A percentile compares a stretch with the other conserved stretches of the same genome.
phyloP scores from a whole-genome alignment of 2,797 vertebrate species.

The Austrolebias charrua region DNA sequence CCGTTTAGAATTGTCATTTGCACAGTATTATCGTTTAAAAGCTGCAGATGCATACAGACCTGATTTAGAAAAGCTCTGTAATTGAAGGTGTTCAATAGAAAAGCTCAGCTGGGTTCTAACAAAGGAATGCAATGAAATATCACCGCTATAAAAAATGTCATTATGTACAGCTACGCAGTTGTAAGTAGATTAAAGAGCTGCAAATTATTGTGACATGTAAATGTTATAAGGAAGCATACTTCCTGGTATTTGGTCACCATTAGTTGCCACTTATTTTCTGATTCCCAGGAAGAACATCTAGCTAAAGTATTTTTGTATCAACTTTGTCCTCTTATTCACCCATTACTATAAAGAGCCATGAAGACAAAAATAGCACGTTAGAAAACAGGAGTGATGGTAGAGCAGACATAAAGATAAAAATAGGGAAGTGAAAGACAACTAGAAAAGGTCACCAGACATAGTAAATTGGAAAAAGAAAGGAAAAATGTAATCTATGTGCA shows the following conservation, averaged over 20 bases:
- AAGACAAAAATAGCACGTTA: conserved; percentile 2
- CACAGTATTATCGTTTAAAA: conserved; percentile 6
- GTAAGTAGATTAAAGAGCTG: too few species aligned
- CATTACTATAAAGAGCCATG: not conserved
- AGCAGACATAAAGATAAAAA: conserved; percentile 10
- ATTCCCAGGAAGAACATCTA: not conserved
- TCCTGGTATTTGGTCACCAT: not conserved
- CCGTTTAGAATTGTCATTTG: conserved; percentile 34
- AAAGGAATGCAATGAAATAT: conserved; percentile 6
- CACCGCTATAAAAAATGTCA: not conserved
- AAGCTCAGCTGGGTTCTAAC: conserved; percentile 5
- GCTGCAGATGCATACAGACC: not conserved
- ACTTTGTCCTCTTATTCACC: conserved; percentile 26
- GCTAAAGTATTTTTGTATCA: conserved; percentile 26
- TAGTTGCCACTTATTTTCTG: not conserved
- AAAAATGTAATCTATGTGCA: conserved; percentile 7
- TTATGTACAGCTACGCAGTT: too few species aligned
- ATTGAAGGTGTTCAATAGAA: conserved; percentile 21
- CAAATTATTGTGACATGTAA: too few species aligned
- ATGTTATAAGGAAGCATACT: not conserved
- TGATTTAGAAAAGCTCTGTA: conserved; percentile 14
- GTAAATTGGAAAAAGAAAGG: conserved; percentile 18
- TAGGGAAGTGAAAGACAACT: conserved; percentile 1
- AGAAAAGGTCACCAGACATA: conserved; percentile 19
- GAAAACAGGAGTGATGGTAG: conserved; percentile 1